Evolutionary conservation across 2,888 invertebrate species (phyloP).

Genomic region (Callyntrura sp.): DNA sequence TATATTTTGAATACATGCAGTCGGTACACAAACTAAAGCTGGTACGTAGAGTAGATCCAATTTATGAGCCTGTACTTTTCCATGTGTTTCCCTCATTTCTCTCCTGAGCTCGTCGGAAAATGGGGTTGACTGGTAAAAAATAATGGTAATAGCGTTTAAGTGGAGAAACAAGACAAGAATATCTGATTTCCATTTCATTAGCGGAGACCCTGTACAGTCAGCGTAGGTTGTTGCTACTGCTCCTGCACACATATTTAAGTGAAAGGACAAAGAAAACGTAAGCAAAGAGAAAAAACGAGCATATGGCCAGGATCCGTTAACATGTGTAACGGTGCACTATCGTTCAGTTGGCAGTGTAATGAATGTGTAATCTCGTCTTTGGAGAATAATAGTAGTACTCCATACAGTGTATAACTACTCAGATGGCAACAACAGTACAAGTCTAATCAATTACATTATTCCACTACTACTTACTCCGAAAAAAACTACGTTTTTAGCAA

Average conservation of each 20-base stretch:
- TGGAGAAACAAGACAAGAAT: conserved; percentile 48
- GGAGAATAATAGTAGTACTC: no score
- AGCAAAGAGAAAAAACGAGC: background rate
- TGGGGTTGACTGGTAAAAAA: conserved; percentile 35
- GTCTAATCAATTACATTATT: conserved; percentile 46
- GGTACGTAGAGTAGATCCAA: no score
- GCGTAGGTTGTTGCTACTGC: no score
- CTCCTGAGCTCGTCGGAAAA: background rate
- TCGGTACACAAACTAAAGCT: no score
- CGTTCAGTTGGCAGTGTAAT: background rate
- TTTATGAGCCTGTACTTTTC: no score
- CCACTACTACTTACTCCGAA: background rate
- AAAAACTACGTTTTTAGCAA: no score
- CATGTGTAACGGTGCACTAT: conserved; percentile 25
- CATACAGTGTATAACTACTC: no score
- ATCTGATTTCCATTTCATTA: conserved; percentile 50
- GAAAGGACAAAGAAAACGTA: background rate
- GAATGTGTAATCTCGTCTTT: conserved; percentile 28
- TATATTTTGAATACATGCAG: no score
- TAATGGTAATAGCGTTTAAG: conserved; percentile 46
- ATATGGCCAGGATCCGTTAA: background rate
- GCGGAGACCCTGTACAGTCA: background rate
- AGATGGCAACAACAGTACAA: no score
- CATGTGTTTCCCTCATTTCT: background rate
- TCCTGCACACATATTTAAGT: no score